phyloP scores from a whole-genome alignment of 2,888 invertebrate genomes.

The Galerucella nymphaeae region DNA sequence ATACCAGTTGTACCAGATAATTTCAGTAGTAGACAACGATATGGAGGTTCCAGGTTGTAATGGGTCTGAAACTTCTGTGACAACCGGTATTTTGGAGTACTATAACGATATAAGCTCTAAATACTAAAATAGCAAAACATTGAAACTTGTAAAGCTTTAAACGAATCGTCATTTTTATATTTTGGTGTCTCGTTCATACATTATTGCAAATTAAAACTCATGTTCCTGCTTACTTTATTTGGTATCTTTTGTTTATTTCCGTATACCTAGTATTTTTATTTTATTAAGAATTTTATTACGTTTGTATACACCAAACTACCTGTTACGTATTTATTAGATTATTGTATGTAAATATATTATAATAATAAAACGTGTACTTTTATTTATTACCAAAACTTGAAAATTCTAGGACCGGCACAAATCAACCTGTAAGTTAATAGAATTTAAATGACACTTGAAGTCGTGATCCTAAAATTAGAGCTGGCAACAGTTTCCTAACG shows the following conservation, averaged over 20 bases:
- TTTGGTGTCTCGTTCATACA: not conserved
- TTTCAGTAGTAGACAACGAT: no score
- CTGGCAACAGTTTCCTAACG: no score
- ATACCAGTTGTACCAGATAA: no score
- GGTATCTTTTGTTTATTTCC: conserved; percentile 18
- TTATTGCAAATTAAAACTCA: not conserved
- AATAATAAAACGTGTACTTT: conserved; percentile 14
- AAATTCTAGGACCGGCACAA: no score
- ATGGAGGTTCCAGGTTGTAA: no score
- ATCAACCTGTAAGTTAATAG: no score
- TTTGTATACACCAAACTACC: conserved; percentile 27
- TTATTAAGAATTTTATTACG: conserved; percentile 16
- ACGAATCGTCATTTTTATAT: not conserved
- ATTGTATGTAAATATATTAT: conserved; percentile 20
- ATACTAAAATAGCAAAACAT: not conserved
- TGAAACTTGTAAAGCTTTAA: not conserved
- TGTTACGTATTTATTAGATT: conserved; percentile 32
- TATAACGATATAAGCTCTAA: conserved; percentile 2
- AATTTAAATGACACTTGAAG: no score
- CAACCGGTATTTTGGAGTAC: not conserved
- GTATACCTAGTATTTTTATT: conserved; percentile 18
- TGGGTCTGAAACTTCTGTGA: not conserved
- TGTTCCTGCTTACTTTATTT: conserved; percentile 13
- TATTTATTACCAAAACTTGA: not conserved
- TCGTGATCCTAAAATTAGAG: no score